phyloP scores from a whole-genome alignment of 2,888 invertebrate species.

The Himalopsyche japonica region DNA sequence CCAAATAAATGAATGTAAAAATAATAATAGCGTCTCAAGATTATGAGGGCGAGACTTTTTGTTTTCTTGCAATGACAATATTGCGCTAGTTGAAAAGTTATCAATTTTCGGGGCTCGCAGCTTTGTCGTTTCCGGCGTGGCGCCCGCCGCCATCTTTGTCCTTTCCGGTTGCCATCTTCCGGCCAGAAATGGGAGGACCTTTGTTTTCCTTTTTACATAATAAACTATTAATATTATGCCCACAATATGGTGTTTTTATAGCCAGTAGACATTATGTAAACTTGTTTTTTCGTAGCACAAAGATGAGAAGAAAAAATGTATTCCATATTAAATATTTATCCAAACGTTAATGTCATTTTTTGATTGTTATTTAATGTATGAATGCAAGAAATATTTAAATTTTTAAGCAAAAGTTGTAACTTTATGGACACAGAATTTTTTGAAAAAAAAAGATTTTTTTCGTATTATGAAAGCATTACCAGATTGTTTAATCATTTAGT shows the following conservation, averaged over 20 bases:
- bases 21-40: background rate
- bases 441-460: too few relatives aligned
- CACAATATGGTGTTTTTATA: background rate
- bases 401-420: too few relatives aligned
- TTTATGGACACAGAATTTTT: too few relatives aligned
- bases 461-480: too few relatives aligned
- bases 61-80: background rate
- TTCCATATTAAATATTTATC: too few relatives aligned
- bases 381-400: too few relatives aligned
- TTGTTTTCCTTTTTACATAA: constrained; percentile 24
- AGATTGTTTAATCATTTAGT: too few relatives aligned
- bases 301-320: too few relatives aligned
- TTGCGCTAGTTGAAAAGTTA: constrained; percentile 33
- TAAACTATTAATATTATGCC: background rate
- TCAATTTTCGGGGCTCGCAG: constrained; percentile 35
- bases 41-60: background rate
- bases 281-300: too few relatives aligned
- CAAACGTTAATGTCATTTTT: too few relatives aligned
- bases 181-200: constrained; percentile 17
- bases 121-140: constrained; percentile 35
- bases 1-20: background rate
- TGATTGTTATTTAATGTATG: too few relatives aligned
- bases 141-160: constrained; percentile 36
- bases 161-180: constrained; percentile 21
- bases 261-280: too few relatives aligned